Conservation (phyloP, 2,888 invertebrate genomes). For the Noctua fimbriata region DNA sequence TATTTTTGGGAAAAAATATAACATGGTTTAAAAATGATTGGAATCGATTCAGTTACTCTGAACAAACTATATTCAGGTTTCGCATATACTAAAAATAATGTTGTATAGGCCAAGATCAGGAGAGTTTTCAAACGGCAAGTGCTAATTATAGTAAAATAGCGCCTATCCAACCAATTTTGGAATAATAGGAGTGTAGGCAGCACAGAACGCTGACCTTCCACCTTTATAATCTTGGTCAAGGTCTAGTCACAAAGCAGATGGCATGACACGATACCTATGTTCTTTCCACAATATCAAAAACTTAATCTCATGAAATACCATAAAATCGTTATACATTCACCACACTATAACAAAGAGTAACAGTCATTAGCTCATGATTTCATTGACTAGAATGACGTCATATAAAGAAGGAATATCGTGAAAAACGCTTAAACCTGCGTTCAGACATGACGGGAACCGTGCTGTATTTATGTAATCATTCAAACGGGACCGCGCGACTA, state of each 20-base stretch:
- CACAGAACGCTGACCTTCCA: not conserved
- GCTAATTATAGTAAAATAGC: not conserved
- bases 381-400: too few species aligned
- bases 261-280: not conserved
- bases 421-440: too few species aligned
- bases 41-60: too few species aligned
- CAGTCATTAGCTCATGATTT: not conserved
- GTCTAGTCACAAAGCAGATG: not conserved
- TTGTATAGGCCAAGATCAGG: not conserved
- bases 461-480: too few species aligned
- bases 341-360: not conserved
- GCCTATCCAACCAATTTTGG: not conserved
- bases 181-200: not conserved
- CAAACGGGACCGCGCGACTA: too few species aligned
- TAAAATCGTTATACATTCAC: not conserved
- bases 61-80: too few species aligned
- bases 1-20: too few species aligned
- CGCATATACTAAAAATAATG: too few species aligned
- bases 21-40: too few species aligned
- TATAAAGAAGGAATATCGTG: too few species aligned
- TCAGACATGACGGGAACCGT: too few species aligned
- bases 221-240: too few species aligned
- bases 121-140: not conserved
- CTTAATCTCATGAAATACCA: not conserved
- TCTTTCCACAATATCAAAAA: not conserved